Conservation (phyloP, 2,888 invertebrate species). For the Drosophila neotestacea region DNA sequence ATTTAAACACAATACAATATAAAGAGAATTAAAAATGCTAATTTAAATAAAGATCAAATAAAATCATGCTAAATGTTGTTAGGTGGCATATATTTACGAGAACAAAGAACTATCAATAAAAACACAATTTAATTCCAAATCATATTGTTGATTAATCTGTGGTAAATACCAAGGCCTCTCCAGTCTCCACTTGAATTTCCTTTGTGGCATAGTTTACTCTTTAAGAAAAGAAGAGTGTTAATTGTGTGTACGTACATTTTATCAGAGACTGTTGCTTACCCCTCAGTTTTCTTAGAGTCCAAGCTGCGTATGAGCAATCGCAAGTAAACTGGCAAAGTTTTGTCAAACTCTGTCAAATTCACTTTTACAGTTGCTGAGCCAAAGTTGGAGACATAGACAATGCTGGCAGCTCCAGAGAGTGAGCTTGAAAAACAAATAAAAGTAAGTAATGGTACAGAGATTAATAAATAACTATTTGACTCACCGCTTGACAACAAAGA, state of each 20-base stretch:
- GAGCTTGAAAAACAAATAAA: constrained; percentile 21
- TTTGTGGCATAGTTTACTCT: constrained; percentile 9
- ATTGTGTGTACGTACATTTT: not conserved
- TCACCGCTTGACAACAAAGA: constrained; percentile 81
- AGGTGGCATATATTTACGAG: constrained; percentile 48
- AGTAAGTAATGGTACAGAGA: not conserved
- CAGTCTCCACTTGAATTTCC: constrained; percentile 25
- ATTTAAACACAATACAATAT: constrained; percentile 11
- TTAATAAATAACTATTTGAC: not conserved
- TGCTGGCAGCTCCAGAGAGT: constrained; percentile 47
- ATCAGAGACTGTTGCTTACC: constrained; percentile 34
- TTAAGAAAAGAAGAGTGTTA: not conserved
- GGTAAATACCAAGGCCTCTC: constrained; percentile 50
- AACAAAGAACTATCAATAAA: constrained; percentile 53
- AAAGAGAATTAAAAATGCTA: constrained; percentile 1
- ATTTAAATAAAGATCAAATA: constrained; percentile 10
- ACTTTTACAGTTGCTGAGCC: constrained; percentile 37
- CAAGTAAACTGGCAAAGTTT: constrained; percentile 33
- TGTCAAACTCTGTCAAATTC: constrained; percentile 58
- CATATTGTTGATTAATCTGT: constrained; percentile 15
- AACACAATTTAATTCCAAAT: constrained; percentile 26
- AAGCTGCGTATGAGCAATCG: constrained; percentile 56
- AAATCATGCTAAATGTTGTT: constrained; percentile 63
- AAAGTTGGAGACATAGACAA: constrained; percentile 72
- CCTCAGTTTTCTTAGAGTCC: constrained; percentile 33